Evolutionary conservation across 92 coral and sea anemone species (phyloP).

Genomic region (Siderastrea siderea): DNA sequence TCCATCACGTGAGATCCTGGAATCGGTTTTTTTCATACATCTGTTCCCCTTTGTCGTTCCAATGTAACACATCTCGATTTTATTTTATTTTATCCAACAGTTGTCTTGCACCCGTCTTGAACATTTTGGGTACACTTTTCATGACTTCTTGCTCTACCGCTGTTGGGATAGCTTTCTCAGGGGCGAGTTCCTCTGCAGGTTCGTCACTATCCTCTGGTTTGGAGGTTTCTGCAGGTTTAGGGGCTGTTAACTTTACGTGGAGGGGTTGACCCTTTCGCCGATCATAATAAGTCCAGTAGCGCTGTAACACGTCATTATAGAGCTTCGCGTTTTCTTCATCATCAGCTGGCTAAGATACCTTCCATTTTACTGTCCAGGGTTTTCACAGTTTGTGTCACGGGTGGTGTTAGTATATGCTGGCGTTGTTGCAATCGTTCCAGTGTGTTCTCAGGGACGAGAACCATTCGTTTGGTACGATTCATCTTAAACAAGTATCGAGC

Average conservation of each 20-base stretch:
- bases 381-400: no score
- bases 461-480: no score
- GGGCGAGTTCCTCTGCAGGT: not conserved
- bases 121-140: slow-evolving; percentile 24
- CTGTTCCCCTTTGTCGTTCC: slow-evolving; percentile 12
- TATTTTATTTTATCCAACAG: not conserved
- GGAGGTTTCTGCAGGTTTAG: not conserved
- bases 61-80: slow-evolving; percentile 3
- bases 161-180: not conserved
- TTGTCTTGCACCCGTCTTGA: slow-evolving; percentile 2
- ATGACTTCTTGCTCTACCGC: slow-evolving; percentile 9
- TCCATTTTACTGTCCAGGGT: no score
- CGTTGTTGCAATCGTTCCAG: no score
- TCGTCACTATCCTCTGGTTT: slow-evolving; percentile 1
- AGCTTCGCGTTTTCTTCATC: no score
- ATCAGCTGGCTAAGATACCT: no score
- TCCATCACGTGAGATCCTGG: not conserved
- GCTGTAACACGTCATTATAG: no score
- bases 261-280: slow-evolving; percentile 44
- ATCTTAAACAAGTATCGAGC: no score
- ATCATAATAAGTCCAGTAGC: slow-evolving; percentile 52
- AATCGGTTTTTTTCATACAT: slow-evolving; percentile 16
- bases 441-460: no score
- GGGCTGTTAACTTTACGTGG: slow-evolving; percentile 24
- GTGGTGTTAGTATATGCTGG: no score